Base-by-base conservation (phyloP, 2,888 invertebrate species). In the Congeria kusceri region DNA sequence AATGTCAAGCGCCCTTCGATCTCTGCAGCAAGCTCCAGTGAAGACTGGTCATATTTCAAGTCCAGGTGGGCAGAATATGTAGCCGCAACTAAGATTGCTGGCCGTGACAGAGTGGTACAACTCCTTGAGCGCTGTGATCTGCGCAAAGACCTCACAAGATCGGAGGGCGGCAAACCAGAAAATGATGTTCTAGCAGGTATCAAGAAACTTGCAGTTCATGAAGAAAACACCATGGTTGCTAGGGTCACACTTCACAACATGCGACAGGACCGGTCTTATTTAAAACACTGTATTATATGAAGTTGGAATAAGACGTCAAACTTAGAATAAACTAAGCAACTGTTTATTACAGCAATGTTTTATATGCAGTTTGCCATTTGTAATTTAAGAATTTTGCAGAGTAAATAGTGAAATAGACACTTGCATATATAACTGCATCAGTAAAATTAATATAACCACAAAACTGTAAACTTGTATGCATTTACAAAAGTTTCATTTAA, bases 111-210 rank as follows among this genome's bases (percentile, higher is more conserved):
- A 23, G 73, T 84, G 3, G 61, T 87, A 29, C 82, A 86, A 57
- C 78, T 86, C 3, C 64, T 82, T 2, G 82, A 87, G 70, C 84
- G 77, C 49, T 84, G 85, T 57, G 83, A 86, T 0, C 76, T 86
- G 4, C 61, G 83, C 0, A 79, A 74, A 66, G 81, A 86, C 69
- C 71, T 84, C 3, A 84, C 84, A 32, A 53, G 87, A 25, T 47
- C 82, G 15, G 62, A 66, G 18, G 81, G 83, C 32, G 71, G 74
- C 32, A 59, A 32, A 3, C 76, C 70, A n/a, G 80, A 67, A 32
- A 63, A 68, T 20, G 58, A 76, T 28, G 77, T 80, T 11, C 57
- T 79, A n/a, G 32, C 59, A 57, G 77, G 69, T 27, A 82, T 82
- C 27, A 53, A 61, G 58, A 58, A 32, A 57, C 74, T 82, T 20